Conservation (phyloP, 2,888 invertebrate species). For the Drosophila infuscata region DNA sequence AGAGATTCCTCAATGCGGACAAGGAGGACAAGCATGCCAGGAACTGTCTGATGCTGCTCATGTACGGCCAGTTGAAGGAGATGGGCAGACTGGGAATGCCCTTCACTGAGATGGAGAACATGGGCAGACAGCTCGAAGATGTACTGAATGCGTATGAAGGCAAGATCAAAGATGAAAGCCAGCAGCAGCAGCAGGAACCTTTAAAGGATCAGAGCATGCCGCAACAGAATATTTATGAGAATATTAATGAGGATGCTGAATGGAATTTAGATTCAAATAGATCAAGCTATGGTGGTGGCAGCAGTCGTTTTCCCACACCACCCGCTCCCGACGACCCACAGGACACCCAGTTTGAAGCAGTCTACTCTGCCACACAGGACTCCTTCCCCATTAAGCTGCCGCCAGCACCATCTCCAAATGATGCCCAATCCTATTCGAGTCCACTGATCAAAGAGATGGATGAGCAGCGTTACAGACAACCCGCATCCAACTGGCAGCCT, state of each 20-base stretch:
- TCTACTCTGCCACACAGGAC: background rate
- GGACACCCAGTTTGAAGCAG: background rate
- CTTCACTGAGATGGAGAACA: constrained; percentile 41
- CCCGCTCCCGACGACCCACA: background rate
- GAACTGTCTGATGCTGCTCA: constrained; percentile 64
- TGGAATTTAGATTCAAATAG: background rate
- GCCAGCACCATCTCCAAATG: background rate
- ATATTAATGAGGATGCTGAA: background rate
- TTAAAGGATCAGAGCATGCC: background rate
- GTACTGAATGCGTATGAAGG: constrained; percentile 48
- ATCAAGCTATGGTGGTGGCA: constrained; percentile 1
- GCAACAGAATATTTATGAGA: background rate
- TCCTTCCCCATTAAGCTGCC: background rate
- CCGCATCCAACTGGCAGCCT: constrained; percentile 4
- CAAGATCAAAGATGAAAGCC: background rate
- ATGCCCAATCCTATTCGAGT: background rate
- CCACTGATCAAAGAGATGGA: background rate
- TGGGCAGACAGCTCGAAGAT: constrained; percentile 26
- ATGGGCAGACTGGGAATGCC: constrained; percentile 47
- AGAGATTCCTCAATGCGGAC: constrained; percentile 29
- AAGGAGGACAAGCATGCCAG: constrained; percentile 53
- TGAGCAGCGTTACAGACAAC: constrained; percentile 11
- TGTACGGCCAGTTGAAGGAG: constrained; percentile 52
- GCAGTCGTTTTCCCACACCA: background rate
- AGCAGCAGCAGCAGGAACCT: background rate